phyloP scores from a whole-genome alignment of 92 coral and sea anemone genomes.

The Paramuricea clavata region DNA sequence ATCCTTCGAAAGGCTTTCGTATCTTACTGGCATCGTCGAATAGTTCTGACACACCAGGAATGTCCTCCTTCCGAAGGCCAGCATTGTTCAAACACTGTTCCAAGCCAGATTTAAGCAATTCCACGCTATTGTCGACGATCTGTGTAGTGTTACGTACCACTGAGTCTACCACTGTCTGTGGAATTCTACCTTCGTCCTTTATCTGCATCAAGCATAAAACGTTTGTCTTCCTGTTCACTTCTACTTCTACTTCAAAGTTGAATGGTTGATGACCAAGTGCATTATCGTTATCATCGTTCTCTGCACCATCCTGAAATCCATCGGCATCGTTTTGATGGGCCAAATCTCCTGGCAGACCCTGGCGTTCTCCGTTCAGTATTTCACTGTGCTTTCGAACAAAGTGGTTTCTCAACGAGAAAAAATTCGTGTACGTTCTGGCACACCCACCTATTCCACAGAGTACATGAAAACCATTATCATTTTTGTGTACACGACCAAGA shows the following conservation, averaged over 20 bases:
- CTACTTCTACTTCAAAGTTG: not conserved
- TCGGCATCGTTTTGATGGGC: not conserved
- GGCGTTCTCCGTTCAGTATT: not conserved
- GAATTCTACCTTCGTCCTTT: not conserved
- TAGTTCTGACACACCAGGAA: not conserved
- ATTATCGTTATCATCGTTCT: not conserved
- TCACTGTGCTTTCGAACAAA: not conserved
- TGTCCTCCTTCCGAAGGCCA: not conserved
- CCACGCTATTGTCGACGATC: not conserved
- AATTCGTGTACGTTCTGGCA: not conserved
- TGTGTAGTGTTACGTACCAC: not conserved
- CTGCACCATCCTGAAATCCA: not conserved
- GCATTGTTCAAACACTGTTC: not conserved
- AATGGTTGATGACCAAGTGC: not conserved
- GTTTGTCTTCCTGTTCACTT: too few species aligned
- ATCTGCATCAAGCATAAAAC: not conserved
- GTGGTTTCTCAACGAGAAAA: not conserved
- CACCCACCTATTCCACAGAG: not conserved
- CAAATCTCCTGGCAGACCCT: not conserved
- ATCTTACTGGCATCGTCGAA: not conserved
- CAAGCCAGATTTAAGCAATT: not conserved
- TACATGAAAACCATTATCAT: not conserved
- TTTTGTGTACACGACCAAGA: not conserved
- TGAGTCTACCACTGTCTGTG: not conserved
- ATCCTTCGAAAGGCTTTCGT: not conserved